A percentile compares a stretch with the other conserved stretches of the same genome.
Evolutionary conservation across 2,888 invertebrate genomes (phyloP).

Genomic region (Megamerina dolium): DNA sequence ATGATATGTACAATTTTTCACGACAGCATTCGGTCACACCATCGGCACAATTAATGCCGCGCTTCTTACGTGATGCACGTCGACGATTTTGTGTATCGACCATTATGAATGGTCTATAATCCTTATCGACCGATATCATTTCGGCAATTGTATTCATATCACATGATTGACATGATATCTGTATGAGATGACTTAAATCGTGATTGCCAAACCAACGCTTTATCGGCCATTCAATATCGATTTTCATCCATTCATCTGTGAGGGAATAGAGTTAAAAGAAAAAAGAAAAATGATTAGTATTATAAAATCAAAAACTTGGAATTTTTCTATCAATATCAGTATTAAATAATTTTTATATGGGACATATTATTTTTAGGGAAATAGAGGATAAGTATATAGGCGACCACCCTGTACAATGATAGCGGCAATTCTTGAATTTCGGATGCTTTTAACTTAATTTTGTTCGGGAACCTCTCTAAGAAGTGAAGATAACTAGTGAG

Average conservation of each 20-base stretch:
- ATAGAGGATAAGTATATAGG: too few relatives aligned
- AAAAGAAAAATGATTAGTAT: neutral
- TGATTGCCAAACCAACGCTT: slow-evolving; percentile 68
- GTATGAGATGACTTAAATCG: slow-evolving; percentile 64
- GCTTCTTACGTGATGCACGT: slow-evolving; percentile 53
- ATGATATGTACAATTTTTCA: slow-evolving; percentile 75
- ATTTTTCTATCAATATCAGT: too few relatives aligned
- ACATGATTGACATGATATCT: slow-evolving; percentile 73
- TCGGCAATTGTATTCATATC: slow-evolving; percentile 55
- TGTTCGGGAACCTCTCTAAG: too few relatives aligned
- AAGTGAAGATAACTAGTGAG: too few relatives aligned
- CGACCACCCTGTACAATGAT: too few relatives aligned
- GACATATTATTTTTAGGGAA: too few relatives aligned
- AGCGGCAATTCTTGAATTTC: too few relatives aligned
- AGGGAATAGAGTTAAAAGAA: neutral
- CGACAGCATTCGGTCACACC: slow-evolving; percentile 73
- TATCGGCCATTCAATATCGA: slow-evolving; percentile 70
- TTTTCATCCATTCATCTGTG: slow-evolving; percentile 73
- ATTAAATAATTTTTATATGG: too few relatives aligned
- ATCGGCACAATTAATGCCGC: slow-evolving; percentile 64
- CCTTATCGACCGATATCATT: slow-evolving; percentile 65
- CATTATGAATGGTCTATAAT: slow-evolving; percentile 70
- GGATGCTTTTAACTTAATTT: too few relatives aligned
- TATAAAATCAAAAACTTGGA: neutral
- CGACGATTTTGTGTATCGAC: slow-evolving; percentile 70